Evolutionary conservation across 2,888 invertebrate species (phyloP), one percentile per base, ranked within the genome.

Genomic region (Drosophila dives): DNA sequence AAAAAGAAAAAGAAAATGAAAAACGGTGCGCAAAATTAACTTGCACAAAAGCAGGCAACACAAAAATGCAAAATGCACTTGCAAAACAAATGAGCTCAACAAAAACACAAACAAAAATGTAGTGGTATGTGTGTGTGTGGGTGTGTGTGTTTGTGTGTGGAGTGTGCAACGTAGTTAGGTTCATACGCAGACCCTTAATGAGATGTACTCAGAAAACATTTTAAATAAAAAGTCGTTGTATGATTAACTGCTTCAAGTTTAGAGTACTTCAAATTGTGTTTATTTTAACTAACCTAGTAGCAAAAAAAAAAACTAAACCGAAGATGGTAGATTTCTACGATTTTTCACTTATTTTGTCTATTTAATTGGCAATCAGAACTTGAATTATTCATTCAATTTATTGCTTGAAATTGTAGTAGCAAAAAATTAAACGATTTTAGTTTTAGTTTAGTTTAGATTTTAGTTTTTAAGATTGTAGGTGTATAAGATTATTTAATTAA

Each of bases 1-100:
- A 20, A 45, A 8, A 17, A 8, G 70, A 58, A 42, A 23, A 12
- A 50, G 45, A 34, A 42, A 48, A 34, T 17, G 42, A 60, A 60
- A 62, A 67, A 49, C 51, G 36, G 48, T 33, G 40, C 70, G 38
- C 72, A 58, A 89, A 87, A 87, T 87, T 82, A 83, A 83, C 83
- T 87, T 61, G 54, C 73, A 64, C 48, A 70, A 71, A 71, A 79
- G 55, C 45, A 54, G 53, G 62, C 69, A 67, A 65, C 69, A 78
- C 64, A 64, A 81, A 75, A 85, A 64, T 67, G 74, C 60, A 65
- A 81, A 75, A 82, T 72, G 73, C 78, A 77, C 49, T 67, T 63
- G 71, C 68, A 82, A 67, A 66, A 66, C 68, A 83, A 86, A 77
- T 71, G 64, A 61, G 83, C 23, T 38, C 62, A 64, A 48, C 61